Base-by-base conservation (phyloP, 2,797 vertebrate species). In the Loriculus beryllinus region DNA sequence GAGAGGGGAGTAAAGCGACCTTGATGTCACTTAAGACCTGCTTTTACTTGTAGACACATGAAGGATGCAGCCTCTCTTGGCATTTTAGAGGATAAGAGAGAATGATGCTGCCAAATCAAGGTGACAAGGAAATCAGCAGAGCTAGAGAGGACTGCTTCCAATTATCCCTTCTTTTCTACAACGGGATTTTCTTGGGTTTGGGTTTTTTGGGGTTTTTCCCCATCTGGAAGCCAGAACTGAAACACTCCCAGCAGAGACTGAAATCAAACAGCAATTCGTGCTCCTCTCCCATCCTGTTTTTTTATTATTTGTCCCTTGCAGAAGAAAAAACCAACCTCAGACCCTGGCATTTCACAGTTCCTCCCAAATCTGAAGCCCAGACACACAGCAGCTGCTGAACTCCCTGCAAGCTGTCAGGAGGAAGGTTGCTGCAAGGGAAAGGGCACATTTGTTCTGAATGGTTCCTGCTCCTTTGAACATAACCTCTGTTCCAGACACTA, bases 231-330 rank as follows among this genome's bases (percentile, higher is more conserved):
- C 40, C 72, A 91, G 82, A 86, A 95, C 85, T 83, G 48, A 91
- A 94, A 87, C 74, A 87, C 33, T 93, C 91, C 31, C 82, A 81
- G 26, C 13, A 49, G 91, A 94, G 82, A 87, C 35, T 45, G 62
- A 94, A 93, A 93, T 95, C 92, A 87, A 92, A 93, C 6, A 91
- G 81, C 23, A 81, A 69, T 85, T 82, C 83, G 45, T 51, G 57
- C 39, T 94, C 62, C 79, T 91, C 76, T 89, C 76, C 68, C 92
- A 88, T 90, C 82, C 84, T 95, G 70, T 84, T 88, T 92, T 93
- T 90, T 88, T 52, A 57, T 85, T 71, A 48, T 82, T 94, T 95
- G 92, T 95, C 69, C 65, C 64, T 85, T 65, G 48, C 88, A 90
- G 57, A 95, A 88, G 86, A 93, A 95, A 22, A 91, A 77, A 42